Conservation (phyloP, 2,888 invertebrate genomes). For the Alviniconcha strummeri region DNA sequence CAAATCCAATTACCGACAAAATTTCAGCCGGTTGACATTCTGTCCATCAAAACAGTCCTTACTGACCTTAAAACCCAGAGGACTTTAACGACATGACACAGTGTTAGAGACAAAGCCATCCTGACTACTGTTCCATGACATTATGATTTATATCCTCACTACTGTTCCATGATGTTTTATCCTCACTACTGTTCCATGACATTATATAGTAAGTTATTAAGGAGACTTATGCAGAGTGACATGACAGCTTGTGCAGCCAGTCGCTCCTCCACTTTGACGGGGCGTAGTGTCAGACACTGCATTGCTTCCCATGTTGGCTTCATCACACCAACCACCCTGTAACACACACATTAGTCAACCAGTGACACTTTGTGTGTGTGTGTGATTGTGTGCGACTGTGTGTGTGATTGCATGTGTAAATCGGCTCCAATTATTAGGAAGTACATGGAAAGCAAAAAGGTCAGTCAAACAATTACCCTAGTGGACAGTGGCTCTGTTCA, state of each 20-base stretch:
- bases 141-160: not conserved
- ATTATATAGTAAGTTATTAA: not conserved
- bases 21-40: too few species aligned
- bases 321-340: slow-evolving; percentile 17
- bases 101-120: too few species aligned
- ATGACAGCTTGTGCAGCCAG: not conserved
- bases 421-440: not conserved
- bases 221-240: not conserved
- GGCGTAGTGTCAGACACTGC: slow-evolving; percentile 33
- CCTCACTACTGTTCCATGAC: not conserved
- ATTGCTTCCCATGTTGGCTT: slow-evolving; percentile 11
- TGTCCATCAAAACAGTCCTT: too few species aligned
- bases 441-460: too few species aligned
- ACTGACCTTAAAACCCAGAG: too few species aligned
- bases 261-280: slow-evolving; percentile 31
- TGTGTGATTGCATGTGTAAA: not conserved
- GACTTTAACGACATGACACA: too few species aligned
- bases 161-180: not conserved
- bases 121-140: not conserved
- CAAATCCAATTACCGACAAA: too few species aligned
- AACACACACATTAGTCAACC: not conserved
- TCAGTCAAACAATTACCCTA: too few species aligned
- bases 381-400: not conserved
- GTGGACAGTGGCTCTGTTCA: too few species aligned
- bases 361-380: not conserved